Evolutionary conservation across 2,888 invertebrate species (phyloP), one percentile per base, ranked within the genome.

Genomic region (Aelia acuminata): DNA sequence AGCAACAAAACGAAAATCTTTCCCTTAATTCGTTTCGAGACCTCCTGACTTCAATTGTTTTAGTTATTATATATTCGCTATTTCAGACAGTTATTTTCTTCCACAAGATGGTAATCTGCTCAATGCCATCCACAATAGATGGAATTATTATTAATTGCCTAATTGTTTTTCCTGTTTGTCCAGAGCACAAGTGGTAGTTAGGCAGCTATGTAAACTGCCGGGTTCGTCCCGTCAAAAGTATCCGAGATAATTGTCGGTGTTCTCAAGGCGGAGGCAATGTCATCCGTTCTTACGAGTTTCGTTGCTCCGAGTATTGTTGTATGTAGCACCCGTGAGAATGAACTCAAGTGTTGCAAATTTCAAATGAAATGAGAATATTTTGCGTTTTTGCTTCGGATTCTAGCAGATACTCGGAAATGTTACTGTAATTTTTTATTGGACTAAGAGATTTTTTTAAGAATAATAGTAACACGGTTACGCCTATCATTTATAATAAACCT

Each of bases 151-250:
- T 80, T 80, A 80, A 80, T 80, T 80, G 80, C 43, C 80, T 80
- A 80, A 80, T 80, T 80, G 80, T 80, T 80, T 80, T 80, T 80
- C 80, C 80, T 43, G 80, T 80, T 80, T 80, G 80, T 80, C n/a
- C 43, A 4, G 43, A 11, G 22, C 22, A 80, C 80, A 80, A 80
- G 43, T 80, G 80, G 43, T 43, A 43, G 39, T 80, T 80, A 80
- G 43, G 22, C 80, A 15, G 43, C 80, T n/a, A 80, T 80, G 43
- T n/a, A 80, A 47, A 80, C 80, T 80, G 43, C 43, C 43, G 43
- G 43, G 20, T 80, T 75, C 20, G 39, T 75, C 22, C 10, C 43
- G 22, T 75, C 70, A 35, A 22, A 75, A 1, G 22, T 35, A 75
- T 75, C 75, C 4, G 15, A 75, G 75, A 75, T 75, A 75, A 75